phyloP scores from a whole-genome alignment of 2,888 invertebrate species.

The Eupithecia centaureata region DNA sequence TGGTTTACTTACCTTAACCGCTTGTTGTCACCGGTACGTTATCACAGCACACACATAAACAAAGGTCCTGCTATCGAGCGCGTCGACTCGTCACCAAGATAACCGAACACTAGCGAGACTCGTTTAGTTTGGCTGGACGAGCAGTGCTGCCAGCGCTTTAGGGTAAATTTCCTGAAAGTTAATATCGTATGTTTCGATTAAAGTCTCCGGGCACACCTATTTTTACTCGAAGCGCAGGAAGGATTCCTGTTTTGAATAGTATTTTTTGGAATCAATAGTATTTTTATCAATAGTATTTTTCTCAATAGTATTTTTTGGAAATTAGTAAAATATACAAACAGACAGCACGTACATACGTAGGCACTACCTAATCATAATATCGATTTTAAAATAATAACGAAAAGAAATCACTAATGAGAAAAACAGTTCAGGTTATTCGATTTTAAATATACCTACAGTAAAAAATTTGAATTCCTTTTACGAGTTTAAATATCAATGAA shows the following conservation, averaged over 20 bases:
- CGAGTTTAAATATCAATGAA: too few relatives aligned
- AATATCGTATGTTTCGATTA: not conserved
- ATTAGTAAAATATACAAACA: too few relatives aligned
- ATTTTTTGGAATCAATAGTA: not conserved
- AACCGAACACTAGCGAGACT: conserved; percentile 47
- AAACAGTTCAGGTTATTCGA: too few relatives aligned
- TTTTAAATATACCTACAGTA: too few relatives aligned
- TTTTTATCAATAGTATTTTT: too few relatives aligned
- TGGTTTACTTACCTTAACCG: conserved; percentile 50
- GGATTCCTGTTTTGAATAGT: not conserved
- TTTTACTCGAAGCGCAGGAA: too few relatives aligned
- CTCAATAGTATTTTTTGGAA: too few relatives aligned
- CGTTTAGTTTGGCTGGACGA: conserved; percentile 46
- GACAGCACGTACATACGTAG: too few relatives aligned
- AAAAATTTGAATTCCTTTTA: too few relatives aligned
- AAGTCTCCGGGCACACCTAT: not conserved
- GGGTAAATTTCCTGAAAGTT: conserved; percentile 40
- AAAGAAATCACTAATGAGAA: too few relatives aligned
- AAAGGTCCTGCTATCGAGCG: conserved; percentile 47
- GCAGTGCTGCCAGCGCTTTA: conserved; percentile 54
- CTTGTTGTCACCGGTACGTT: conserved; percentile 58
- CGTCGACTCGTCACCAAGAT: conserved; percentile 56
- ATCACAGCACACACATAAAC: conserved; percentile 70
- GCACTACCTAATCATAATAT: too few relatives aligned
- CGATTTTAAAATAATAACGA: too few relatives aligned